phyloP scores from a whole-genome alignment of 92 coral and sea anemone species.

The Phenganax subtilis region DNA sequence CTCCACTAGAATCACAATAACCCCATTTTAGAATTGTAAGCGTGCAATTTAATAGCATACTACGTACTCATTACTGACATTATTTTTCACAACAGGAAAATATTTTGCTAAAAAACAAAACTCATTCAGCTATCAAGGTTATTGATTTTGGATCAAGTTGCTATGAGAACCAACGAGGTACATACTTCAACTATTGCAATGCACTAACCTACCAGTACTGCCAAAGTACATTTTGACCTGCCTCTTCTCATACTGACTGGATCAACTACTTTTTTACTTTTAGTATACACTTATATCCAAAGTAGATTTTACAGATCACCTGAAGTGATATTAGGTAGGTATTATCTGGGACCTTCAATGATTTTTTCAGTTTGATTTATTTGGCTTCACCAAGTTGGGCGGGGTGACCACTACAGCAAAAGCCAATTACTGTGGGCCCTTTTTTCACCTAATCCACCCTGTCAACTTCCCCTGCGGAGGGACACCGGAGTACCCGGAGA shows the following conservation, averaged over 20 bases:
- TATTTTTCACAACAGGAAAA: slow-evolving; percentile 53
- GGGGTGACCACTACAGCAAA: too few relatives aligned
- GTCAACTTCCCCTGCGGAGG: too few relatives aligned
- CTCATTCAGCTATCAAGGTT: slow-evolving; percentile 86
- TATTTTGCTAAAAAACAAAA: slow-evolving; percentile 65
- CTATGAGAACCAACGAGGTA: slow-evolving; percentile 89
- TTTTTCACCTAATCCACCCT: too few relatives aligned
- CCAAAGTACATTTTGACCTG: too few relatives aligned
- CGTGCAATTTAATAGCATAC: not conserved
- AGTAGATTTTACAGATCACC: slow-evolving; percentile 98
- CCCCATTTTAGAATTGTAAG: too few relatives aligned
- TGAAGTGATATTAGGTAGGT: slow-evolving; percentile 82
- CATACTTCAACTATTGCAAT: slow-evolving; percentile 3
- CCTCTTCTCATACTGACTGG: too few relatives aligned
- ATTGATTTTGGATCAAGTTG: slow-evolving; percentile 98
- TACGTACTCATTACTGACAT: not conserved
- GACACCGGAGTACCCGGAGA: too few relatives aligned
- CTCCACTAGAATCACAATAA: too few relatives aligned
- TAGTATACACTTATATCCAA: slow-evolving; percentile 31
- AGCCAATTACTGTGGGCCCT: too few relatives aligned
- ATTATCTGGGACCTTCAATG: not conserved
- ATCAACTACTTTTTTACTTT: too few relatives aligned
- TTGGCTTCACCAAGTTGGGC: too few relatives aligned
- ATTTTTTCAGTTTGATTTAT: not conserved
- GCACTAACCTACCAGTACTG: too few relatives aligned